Evolutionary conservation across 2,113 vertebrate species (phyloP).

Genomic region (Raja brachyura): DNA sequence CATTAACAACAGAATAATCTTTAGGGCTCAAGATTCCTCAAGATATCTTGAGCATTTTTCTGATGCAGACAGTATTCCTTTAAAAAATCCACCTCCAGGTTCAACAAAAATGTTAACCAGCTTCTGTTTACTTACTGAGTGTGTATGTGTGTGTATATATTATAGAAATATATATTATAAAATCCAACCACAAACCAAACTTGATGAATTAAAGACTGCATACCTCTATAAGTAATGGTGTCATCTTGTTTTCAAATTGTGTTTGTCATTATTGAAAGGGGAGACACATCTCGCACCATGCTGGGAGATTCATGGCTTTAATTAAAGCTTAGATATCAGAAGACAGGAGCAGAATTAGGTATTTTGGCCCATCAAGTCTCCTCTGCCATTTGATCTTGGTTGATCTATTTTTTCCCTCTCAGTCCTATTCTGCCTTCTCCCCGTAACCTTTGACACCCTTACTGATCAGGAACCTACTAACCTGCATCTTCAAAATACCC

Average conservation of each 20-base stretch:
- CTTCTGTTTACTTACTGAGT: constrained; percentile 7
- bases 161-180: constrained; percentile 33
- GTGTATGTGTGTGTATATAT: not conserved
- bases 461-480: no score
- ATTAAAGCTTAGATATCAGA: no score
- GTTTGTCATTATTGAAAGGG: not conserved
- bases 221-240: constrained; percentile 6
- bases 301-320: no score
- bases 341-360: no score
- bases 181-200: constrained; percentile 20
- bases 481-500: no score
- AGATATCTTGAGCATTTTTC: not conserved
- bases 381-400: no score
- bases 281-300: no score
- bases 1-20: no score
- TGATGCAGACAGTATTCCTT: not conserved
- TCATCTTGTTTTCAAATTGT: not conserved
- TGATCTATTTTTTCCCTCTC: no score
- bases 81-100: not conserved
- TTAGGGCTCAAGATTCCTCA: not conserved
- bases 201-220: constrained; percentile 37
- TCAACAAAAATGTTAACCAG: not conserved
- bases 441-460: no score
- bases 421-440: no score
- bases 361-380: no score